phyloP scores from a whole-genome alignment of 2,113 vertebrate species.

The Pteropus alecto region DNA sequence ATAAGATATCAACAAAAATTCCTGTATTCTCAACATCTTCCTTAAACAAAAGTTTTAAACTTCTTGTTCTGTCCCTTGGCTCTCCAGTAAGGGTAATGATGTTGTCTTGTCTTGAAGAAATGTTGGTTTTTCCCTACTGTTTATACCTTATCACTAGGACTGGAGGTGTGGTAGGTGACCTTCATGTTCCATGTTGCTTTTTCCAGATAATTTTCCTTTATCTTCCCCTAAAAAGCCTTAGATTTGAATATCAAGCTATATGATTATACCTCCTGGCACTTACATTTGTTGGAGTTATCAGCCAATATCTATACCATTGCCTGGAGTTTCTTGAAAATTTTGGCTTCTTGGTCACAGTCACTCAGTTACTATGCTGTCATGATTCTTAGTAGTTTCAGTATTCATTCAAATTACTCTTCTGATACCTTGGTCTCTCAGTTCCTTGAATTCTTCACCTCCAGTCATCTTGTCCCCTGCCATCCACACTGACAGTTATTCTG shows the following conservation, averaged over 20 bases:
- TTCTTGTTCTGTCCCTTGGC: neutral
- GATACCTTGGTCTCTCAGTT: neutral
- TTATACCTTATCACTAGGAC: neutral
- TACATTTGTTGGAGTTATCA: neutral
- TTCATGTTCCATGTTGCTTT: neutral
- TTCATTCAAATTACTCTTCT: neutral
- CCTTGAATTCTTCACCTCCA: neutral
- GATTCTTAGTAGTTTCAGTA: neutral
- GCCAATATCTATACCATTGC: neutral
- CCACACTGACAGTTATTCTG: neutral
- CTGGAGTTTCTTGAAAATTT: neutral
- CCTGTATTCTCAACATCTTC: neutral
- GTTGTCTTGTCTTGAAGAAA: neutral
- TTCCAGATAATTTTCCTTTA: neutral
- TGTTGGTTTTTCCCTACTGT: neutral
- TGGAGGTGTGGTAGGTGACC: neutral
- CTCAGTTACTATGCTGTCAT: neutral
- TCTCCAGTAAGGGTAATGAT: neutral
- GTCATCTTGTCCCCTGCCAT: neutral
- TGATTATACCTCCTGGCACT: neutral
- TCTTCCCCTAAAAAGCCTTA: neutral
- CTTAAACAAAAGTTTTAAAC: neutral
- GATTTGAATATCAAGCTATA: neutral
- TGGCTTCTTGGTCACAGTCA: neutral
- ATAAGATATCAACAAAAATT: neutral